Evolutionary conservation across 1,140 invertebrate species (phyloP), one percentile per base, ranked within the genome.

Genomic region (Cotesia vestalis): DNA sequence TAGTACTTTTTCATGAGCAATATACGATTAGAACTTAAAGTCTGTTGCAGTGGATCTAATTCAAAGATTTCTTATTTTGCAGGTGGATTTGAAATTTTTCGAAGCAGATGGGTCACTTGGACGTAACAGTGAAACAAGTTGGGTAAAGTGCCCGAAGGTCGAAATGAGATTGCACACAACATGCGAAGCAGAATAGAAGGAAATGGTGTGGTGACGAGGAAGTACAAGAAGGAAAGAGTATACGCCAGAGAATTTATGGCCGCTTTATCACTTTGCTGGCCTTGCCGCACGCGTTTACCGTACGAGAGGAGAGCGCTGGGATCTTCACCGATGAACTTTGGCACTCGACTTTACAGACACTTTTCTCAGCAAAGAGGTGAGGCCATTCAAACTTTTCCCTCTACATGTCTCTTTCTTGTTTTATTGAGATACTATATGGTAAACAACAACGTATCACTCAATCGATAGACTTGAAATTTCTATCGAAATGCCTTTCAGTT

Each of bases 241-340:
- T 80, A 76, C 78, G 81, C 76, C 78, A 80, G 81, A 80, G 76
- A 86, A 87, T 87, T 87, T 87, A 87, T 85, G 85, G 85, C 80
- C 81, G 84, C 85, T 87, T 87, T 87, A 87, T 85, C 85, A 86
- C 84, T 87, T 87, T 85, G 83, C 85, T 82, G 84, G 81, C 82
- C 80, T 83, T 82, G 81, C 82, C 76, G 78, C 80, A 79, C 81
- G 81, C 79, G 80, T 84, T 80, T 80, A 80, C 64, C 27, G 78
- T 78, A 73, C 76, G 80, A 79, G 66, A 69, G 66, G 17, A 70
- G 68, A 12, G 69, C 67, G 67, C 71, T n/a, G 82, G 83, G 80
- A 85, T 85, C 82, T 81, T 78, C 66, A 66, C 78, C 80, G 83
- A 85, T 85, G 83, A 86, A 87, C 85, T 85, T 86, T 86, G 84